Percentiles rank a stretch among this genome's conserved stretches.
Evolutionary conservation across 2,113 vertebrate species (phyloP).

Genomic region (Neotragus pygmaeus): DNA sequence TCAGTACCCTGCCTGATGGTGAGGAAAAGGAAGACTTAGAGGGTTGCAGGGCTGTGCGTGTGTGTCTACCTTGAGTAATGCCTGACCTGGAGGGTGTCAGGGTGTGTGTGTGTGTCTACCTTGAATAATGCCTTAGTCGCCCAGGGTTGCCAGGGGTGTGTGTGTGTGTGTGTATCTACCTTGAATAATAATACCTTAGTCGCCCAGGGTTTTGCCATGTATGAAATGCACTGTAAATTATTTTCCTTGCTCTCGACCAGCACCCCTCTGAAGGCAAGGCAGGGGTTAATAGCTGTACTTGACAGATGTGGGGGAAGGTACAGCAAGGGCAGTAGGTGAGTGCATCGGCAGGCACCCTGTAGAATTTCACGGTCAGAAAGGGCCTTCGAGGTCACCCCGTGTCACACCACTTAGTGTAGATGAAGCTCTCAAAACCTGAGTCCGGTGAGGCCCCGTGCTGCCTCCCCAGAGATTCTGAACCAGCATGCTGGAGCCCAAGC

Average conservation of each 20-base stretch:
- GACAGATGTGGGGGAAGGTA: neutral
- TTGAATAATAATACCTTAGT: neutral
- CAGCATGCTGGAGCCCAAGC: neutral
- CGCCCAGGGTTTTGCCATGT: neutral
- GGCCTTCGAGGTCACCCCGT: neutral
- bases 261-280: neutral
- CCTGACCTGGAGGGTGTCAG: neutral
- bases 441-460: neutral
- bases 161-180: neutral
- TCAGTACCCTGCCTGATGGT: constrained; percentile 89
- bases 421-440: neutral
- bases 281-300: neutral
- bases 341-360: neutral
- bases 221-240: neutral
- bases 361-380: neutral
- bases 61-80: neutral
- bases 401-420: neutral
- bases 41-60: neutral
- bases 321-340: neutral
- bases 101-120: neutral
- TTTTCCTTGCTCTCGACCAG: neutral
- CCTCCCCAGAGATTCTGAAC: neutral
- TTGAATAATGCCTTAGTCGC: neutral
- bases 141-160: neutral
- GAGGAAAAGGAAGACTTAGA: neutral